A percentile compares a stretch with the other conserved stretches of the same genome.
Conservation (phyloP, 2,888 invertebrate genomes). For the Meiosimyza platycephala region DNA sequence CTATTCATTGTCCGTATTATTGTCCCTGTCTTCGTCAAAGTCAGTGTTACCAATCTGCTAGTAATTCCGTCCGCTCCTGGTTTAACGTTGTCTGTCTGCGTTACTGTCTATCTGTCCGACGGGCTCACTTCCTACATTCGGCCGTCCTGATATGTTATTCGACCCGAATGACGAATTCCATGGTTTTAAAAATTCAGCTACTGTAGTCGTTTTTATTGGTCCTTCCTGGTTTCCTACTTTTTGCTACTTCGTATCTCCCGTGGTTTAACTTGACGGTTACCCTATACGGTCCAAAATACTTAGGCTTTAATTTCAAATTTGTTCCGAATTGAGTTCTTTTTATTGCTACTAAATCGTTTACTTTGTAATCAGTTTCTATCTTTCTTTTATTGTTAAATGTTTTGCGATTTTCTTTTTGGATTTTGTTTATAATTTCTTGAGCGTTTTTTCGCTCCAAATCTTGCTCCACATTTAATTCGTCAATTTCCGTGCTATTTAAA, state of each 20-base stretch:
- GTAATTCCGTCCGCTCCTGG: too few species aligned
- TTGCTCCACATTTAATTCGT: background rate
- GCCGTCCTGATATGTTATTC: constrained; percentile 45
- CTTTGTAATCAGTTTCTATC: background rate
- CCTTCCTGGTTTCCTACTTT: constrained; percentile 34
- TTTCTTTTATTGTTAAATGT: background rate
- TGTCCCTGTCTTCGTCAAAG: too few species aligned
- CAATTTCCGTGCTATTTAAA: constrained; percentile 1
- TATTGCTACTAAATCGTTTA: constrained; percentile 37
- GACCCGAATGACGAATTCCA: constrained; percentile 16
- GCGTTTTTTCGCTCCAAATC: background rate
- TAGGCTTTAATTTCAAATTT: constrained; percentile 33
- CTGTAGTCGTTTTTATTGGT: constrained; percentile 15
- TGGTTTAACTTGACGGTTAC: constrained; percentile 12
- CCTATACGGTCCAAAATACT: constrained; percentile 37
- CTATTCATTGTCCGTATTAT: too few species aligned
- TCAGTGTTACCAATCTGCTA: too few species aligned
- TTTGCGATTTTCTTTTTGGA: constrained; percentile 31
- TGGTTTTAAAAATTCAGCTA: constrained; percentile 29
- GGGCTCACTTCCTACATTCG: constrained; percentile 38
- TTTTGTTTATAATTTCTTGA: constrained; percentile 23
- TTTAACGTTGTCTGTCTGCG: too few species aligned
- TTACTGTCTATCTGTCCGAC: too few species aligned
- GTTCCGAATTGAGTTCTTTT: constrained; percentile 39
- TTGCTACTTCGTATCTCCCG: constrained; percentile 37